Evolutionary conservation across 35 echinoderm and acorn worm genomes (phyloP).

Genomic region (Strongylocentrotus purpuratus): DNA sequence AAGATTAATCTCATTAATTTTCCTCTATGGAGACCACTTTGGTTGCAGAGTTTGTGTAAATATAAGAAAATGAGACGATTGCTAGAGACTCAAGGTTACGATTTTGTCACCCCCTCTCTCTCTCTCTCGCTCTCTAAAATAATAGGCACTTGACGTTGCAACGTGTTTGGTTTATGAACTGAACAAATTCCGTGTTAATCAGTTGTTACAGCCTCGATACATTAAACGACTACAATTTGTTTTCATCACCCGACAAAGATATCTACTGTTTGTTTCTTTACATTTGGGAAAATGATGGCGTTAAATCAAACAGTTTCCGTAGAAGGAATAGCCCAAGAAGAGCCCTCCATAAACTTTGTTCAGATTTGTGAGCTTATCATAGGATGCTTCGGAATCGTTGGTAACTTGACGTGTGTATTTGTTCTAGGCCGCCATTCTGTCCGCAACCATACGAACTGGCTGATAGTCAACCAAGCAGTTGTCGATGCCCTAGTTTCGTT

Average conservation of each 20-base stretch:
- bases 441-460: conserved; percentile 47
- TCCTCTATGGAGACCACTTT: too few species aligned
- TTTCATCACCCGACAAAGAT: background rate
- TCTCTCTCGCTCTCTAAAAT: background rate
- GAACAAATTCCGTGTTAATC: background rate
- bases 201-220: background rate
- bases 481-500: conserved; percentile 32
- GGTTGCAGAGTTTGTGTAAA: background rate
- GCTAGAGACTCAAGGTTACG: background rate
- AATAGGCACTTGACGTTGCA: background rate
- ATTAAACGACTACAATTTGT: background rate
- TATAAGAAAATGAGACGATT: background rate
- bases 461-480: conserved; percentile 52
- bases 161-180: background rate
- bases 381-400: conserved; percentile 50
- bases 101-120: background rate
- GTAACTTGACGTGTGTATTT: conserved; percentile 41
- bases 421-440: background rate
- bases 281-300: background rate
- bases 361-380: conserved; percentile 6
- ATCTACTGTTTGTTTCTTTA: background rate
- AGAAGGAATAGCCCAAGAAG: background rate
- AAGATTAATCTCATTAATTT: too few species aligned
- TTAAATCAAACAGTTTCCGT: background rate
- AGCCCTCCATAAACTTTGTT: background rate